Percentiles rank a stretch among this genome's conserved stretches.
phyloP scores from a whole-genome alignment of 1,140 invertebrate genomes.

The Tetragnatha versicolor region DNA sequence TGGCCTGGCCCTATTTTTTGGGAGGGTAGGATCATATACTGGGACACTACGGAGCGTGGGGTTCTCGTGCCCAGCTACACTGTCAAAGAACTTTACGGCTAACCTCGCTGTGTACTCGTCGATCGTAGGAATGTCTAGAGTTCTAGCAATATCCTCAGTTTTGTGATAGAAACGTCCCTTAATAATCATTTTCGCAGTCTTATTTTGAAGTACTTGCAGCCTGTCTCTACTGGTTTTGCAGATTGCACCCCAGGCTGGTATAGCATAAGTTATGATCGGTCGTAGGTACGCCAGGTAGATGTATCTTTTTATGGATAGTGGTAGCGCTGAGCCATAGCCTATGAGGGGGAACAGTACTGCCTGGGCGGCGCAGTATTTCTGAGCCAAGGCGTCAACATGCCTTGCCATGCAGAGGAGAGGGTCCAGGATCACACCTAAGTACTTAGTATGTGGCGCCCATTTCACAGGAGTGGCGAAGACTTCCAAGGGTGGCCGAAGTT shows the following conservation, averaged over 20 bases:
- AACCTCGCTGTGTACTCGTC: too few relatives aligned
- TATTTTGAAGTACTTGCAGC: too few relatives aligned
- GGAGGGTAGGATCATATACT: too few relatives aligned
- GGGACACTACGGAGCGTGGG: too few relatives aligned
- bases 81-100: too few relatives aligned
- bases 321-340: background rate
- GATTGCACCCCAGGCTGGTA: background rate
- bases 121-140: too few relatives aligned
- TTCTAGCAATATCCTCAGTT: too few relatives aligned
- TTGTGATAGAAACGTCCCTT: too few relatives aligned
- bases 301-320: background rate
- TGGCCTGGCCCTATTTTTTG: too few relatives aligned
- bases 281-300: background rate
- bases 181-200: too few relatives aligned
- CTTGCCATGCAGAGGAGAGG: background rate
- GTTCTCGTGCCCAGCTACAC: too few relatives aligned
- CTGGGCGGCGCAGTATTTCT: background rate
- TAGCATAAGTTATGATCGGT: background rate
- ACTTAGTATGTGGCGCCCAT: background rate
- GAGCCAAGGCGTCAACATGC: background rate
- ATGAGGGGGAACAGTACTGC: background rate
- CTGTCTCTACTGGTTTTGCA: too few relatives aligned
- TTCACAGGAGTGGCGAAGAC: background rate
- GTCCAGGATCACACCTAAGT: background rate
- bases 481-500: background rate